phyloP scores from a whole-genome alignment of 2,888 invertebrate genomes.

The Leistus spinibarbis region DNA sequence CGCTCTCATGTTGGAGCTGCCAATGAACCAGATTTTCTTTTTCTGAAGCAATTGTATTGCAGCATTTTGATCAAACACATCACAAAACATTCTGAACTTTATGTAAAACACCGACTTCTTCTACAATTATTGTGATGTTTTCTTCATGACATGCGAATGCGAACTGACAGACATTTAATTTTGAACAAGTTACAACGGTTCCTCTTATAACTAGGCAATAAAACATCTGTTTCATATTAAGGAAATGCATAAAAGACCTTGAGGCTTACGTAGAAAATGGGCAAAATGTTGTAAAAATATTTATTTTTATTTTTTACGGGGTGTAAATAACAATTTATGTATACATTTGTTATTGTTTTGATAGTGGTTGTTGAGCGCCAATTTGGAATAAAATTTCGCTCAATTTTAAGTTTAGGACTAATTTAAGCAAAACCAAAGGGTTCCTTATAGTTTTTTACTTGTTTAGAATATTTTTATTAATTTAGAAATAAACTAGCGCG shows the following conservation, averaged over 20 bases:
- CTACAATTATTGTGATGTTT: not conserved
- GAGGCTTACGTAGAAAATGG: not conserved
- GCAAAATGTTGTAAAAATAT: not conserved
- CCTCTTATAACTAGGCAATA: not conserved
- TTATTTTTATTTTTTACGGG: not conserved
- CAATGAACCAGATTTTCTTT: conserved; percentile 44
- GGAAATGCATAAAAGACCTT: not conserved
- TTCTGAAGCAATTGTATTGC: conserved; percentile 38
- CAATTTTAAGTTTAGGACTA: too few relatives aligned
- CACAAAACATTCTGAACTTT: conserved; percentile 33
- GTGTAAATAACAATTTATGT: too few relatives aligned
- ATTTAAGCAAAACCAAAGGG: too few relatives aligned
- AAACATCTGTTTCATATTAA: not conserved
- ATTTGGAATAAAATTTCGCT: too few relatives aligned
- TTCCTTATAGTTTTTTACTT: too few relatives aligned
- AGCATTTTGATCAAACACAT: conserved; percentile 33
- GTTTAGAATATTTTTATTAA: too few relatives aligned
- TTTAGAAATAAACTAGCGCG: too few relatives aligned
- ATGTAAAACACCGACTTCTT: not conserved
- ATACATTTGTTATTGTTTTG: too few relatives aligned
- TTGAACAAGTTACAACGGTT: not conserved
- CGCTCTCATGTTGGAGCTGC: conserved; percentile 45
- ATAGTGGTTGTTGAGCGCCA: too few relatives aligned
- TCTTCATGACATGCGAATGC: too few relatives aligned
- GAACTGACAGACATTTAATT: not conserved